These are phyloP conservation scores for Poecilia gillii DNA, from an alignment of 2,797 vertebrate genomes.

Conservation along the genomic window DNA sequence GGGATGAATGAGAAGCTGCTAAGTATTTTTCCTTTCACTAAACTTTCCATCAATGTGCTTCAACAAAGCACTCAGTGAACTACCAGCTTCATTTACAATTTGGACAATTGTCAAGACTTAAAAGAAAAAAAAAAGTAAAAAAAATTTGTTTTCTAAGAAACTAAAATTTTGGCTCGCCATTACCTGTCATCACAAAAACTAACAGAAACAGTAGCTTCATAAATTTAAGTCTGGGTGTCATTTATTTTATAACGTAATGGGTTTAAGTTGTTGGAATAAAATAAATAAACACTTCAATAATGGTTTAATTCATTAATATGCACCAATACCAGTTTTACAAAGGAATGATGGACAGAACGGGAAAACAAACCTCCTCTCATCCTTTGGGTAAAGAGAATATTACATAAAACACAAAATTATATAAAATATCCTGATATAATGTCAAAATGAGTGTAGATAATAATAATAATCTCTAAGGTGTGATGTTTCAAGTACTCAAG, in stretches of 20 bases:
- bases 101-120: neutral
- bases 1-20: neutral
- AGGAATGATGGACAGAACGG: neutral
- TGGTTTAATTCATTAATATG: neutral
- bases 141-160: neutral
- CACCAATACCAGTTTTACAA: conserved; percentile 5
- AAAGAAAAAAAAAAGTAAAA: neutral
- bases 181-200: neutral
- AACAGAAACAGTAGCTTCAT: neutral
- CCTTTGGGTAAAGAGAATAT: conserved; percentile 19
- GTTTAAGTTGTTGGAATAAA: neutral
- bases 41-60: neutral
- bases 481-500: neutral
- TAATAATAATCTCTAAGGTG: neutral
- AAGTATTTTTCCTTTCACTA: neutral
- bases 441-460: conserved; percentile 2
- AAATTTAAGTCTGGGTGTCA: neutral
- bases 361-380: conserved; percentile 13
- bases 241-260: neutral
- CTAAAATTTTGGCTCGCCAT: neutral
- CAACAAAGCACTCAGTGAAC: neutral
- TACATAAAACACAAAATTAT: conserved; percentile 19
- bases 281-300: neutral
- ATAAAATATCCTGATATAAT: neutral
- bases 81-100: neutral